A percentile compares a stretch with the other conserved stretches of the same genome.
Evolutionary conservation across 2,888 invertebrate genomes (phyloP).

Genomic region (Rapana venosa): DNA sequence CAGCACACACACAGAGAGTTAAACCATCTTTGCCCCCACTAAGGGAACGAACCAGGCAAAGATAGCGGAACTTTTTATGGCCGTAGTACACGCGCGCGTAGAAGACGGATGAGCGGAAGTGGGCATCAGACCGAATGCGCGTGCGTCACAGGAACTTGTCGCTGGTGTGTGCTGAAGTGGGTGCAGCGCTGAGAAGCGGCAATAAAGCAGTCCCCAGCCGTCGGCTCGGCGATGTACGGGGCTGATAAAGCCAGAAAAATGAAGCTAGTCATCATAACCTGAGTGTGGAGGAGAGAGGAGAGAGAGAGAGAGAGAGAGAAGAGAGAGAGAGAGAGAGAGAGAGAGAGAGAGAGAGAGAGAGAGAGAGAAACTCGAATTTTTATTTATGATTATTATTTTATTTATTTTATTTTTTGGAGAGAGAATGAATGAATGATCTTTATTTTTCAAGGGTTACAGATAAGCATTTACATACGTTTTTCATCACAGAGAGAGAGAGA

Average conservation of each 20-base stretch:
- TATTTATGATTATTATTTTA: no score
- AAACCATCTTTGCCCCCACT: no score
- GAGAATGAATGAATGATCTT: constrained; percentile 10
- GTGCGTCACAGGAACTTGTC: no score
- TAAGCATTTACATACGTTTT: no score
- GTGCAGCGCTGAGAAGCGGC: not conserved
- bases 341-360: not conserved
- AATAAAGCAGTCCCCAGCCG: not conserved
- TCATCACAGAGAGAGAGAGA: no score
- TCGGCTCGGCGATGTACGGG: not conserved
- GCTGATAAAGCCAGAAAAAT: not conserved
- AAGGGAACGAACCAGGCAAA: no score
- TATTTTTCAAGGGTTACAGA: not conserved
- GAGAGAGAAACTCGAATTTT: constrained; percentile 14
- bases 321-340: constrained; percentile 28
- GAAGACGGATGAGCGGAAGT: no score
- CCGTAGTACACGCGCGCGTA: no score
- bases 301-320: constrained; percentile 12
- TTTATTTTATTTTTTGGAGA: no score
- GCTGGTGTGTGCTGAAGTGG: not conserved
- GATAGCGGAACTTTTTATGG: no score
- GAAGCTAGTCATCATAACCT: not conserved
- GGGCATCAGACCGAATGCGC: no score
- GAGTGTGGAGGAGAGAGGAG: not conserved
- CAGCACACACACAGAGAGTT: no score